Evolutionary conservation across 2,113 vertebrate genomes (phyloP), one percentile per base, ranked within the genome.

Genomic region (Meleagris gallopavo): DNA sequence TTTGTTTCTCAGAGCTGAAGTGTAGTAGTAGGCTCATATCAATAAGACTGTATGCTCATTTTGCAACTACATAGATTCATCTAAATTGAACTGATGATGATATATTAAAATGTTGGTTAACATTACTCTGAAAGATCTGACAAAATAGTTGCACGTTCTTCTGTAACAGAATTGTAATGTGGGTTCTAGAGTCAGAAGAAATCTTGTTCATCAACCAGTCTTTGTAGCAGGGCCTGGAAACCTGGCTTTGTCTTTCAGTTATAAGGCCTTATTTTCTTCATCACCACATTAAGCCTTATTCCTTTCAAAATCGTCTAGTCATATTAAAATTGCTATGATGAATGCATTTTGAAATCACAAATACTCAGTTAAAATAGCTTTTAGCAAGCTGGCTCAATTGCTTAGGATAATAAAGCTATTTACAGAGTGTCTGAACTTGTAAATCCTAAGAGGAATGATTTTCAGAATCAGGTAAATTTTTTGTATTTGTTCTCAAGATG

Each of bases 121-220:
- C 38, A 6, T 64, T 83, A 54, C 11, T 82, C 9, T 78, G 38
- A 60, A 67, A 60, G 19, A 6, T 34, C 43, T 86, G 73, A 77
- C 38, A 45, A 54, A 75, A 70, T 34, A 60, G 38, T 46, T 62
- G 10, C 5, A 9, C 83, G 6, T 70, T 83, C 30, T 50, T 3
- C 62, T 48, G 22, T 0, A 11, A 34, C 41, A 40, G 36, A 64
- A 43, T 38, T 78, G 46, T 69, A 27, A 38, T 0, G 0, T 52
- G 46, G 2, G 3, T 64, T 78, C 15, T 34, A 9, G n/a, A 3
- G 5, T 52, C 13, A 74, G 34, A 77, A 83, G 30, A 70, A 60
- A 9, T 93, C 19, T 38, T 29, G 4, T 75, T 93, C 11, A 13
- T 50, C 21, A 57, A 2, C 3, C 7, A 30, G 9, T 18, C 4